Evolutionary conservation across 2,888 invertebrate species (phyloP).

Genomic region (Gandaritis pyraliata): DNA sequence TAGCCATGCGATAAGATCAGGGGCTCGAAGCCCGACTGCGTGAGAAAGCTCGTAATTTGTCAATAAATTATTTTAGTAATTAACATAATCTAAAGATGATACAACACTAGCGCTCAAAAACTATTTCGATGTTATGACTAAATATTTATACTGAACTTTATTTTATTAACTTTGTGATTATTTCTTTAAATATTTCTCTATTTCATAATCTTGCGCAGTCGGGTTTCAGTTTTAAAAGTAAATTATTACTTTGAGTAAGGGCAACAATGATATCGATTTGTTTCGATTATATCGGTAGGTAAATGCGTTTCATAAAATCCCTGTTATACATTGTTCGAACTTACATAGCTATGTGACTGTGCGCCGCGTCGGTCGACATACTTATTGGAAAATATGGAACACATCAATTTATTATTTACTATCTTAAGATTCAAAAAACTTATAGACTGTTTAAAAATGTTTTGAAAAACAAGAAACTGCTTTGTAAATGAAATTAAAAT

Average conservation of each 20-base stretch:
- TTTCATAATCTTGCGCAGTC: constrained; percentile 17
- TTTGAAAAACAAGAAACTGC: constrained; percentile 11
- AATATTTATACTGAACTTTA: no score
- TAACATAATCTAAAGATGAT: not conserved
- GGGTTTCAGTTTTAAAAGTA: constrained; percentile 16
- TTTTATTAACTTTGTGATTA: no score
- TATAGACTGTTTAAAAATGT: constrained; percentile 20
- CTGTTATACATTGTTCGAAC: constrained; percentile 70
- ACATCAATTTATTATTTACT: constrained; percentile 57
- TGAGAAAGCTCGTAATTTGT: constrained; percentile 1
- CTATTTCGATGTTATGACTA: not conserved
- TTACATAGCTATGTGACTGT: constrained; percentile 60
- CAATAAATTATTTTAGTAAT: no score
- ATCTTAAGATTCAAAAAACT: constrained; percentile 41
- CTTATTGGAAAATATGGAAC: constrained; percentile 78
- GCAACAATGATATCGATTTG: constrained; percentile 18
- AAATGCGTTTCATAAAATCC: constrained; percentile 68
- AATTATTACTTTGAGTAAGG: constrained; percentile 8
- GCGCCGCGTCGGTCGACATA: constrained; percentile 56
- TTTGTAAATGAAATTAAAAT: not conserved
- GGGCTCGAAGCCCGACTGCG: constrained; percentile 19
- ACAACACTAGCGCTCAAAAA: not conserved
- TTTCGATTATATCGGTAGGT: constrained; percentile 29
- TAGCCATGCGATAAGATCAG: constrained; percentile 2
- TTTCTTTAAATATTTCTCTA: not conserved